A percentile compares a stretch with the other conserved stretches of the same genome.
These are phyloP conservation scores for Gonatopus flavifemur DNA, from an alignment of 1,140 invertebrate species.

Conservation along the genomic window DNA sequence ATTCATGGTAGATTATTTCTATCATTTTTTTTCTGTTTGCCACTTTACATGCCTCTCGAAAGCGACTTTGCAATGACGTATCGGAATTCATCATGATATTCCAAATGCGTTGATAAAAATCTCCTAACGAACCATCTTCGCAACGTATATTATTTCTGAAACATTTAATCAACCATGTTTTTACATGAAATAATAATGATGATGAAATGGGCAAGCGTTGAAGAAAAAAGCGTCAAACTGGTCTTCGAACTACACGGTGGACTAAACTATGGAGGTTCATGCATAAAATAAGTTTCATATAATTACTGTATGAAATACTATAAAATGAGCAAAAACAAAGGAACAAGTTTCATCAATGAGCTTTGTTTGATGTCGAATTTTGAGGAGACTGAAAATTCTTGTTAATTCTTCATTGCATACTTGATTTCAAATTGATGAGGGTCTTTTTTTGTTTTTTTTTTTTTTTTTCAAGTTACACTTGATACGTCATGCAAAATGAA, in stretches of 20 bases:
- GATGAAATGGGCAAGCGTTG: background rate
- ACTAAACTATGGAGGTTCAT: background rate
- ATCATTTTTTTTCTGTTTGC: slow-evolving; percentile 44
- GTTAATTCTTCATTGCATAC: too few species aligned
- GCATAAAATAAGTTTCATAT: background rate
- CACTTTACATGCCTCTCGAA: slow-evolving; percentile 28
- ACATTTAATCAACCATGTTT: too few species aligned
- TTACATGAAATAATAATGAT: too few species aligned
- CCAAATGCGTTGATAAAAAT: slow-evolving; percentile 13
- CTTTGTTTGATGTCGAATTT: background rate
- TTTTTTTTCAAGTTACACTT: too few species aligned
- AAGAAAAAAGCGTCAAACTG: background rate
- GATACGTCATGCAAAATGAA: too few species aligned
- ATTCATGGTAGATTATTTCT: slow-evolving; percentile 31
- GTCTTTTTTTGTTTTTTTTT: too few species aligned
- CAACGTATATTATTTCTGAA: too few species aligned
- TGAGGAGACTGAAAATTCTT: too few species aligned
- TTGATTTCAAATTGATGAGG: too few species aligned
- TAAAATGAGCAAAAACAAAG: background rate
- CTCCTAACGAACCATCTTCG: slow-evolving; percentile 12
- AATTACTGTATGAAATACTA: background rate
- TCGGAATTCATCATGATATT: slow-evolving; percentile 6
- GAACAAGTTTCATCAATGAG: background rate
- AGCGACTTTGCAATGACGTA: slow-evolving; percentile 22
- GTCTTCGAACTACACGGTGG: background rate